A percentile compares a stretch with the other conserved stretches of the same genome.
phyloP scores from a whole-genome alignment of 2,113 vertebrate species.

The Morphnarchus princeps region DNA sequence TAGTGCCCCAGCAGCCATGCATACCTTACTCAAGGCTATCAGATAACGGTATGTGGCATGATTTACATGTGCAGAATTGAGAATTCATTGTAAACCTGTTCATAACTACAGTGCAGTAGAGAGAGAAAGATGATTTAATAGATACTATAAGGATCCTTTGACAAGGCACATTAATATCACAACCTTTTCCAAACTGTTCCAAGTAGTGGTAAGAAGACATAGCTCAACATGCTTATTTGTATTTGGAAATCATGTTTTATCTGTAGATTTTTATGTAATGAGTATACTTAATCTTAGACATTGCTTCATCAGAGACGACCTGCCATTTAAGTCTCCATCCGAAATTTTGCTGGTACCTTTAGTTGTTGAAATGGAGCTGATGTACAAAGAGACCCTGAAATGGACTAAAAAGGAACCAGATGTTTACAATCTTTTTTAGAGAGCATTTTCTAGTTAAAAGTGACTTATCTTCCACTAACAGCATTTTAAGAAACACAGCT shows the following conservation, averaged over 20 bases:
- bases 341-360: not conserved
- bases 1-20: not conserved
- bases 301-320: not conserved
- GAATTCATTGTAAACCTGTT: slow-evolving; percentile 65
- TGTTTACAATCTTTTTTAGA: not conserved
- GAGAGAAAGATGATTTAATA: slow-evolving; percentile 56
- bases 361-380: not conserved
- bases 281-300: not conserved
- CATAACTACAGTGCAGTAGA: slow-evolving; percentile 25
- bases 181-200: slow-evolving; percentile 8
- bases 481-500: not conserved
- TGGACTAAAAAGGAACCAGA: not conserved
- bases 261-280: slow-evolving; percentile 34
- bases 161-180: slow-evolving; percentile 53
- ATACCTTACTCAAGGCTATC: slow-evolving; percentile 58
- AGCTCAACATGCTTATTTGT: slow-evolving; percentile 8
- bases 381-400: not conserved
- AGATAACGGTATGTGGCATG: slow-evolving; percentile 46
- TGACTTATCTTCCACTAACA: not conserved
- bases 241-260: slow-evolving; percentile 37
- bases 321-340: not conserved
- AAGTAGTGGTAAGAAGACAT: not conserved
- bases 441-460: not conserved
- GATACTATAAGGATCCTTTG: slow-evolving; percentile 35
- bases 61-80: slow-evolving; percentile 62